Evolutionary conservation across 1,140 invertebrate species (phyloP), one percentile per base, ranked within the genome.

Genomic region (Temnothorax curvispinosus): DNA sequence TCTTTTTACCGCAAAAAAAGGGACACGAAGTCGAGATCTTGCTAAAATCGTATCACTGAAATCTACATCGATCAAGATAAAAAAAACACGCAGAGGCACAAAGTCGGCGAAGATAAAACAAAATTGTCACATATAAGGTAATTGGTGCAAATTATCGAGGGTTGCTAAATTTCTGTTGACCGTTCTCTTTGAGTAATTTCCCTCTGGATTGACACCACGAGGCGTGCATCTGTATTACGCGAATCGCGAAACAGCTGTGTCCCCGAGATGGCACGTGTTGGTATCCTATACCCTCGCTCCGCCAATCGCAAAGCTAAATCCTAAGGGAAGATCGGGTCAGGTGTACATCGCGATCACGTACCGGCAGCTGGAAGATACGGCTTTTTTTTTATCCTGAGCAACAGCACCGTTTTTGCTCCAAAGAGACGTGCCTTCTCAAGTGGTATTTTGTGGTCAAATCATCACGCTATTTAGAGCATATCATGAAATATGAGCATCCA

Each of bases 221-320:
- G 8, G 15, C 13, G 62, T 86, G 87, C 90, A 87, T 91, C 89
- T 86, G 74, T 90, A 67, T 65, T 88, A 91, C 90, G 88, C 78
- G 91, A 85, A 84, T 62, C 76, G 50, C 76, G 77, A 44, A 69
- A 87, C 86, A 86, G 90, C 90, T 93, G 92, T 89, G 88, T 75
- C 54, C 38, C 50, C 67, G 35, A 41, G 38, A 65, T 67, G 87
- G 91, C 92, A 93, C 92, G 92, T 78, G 92, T 87, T 77, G 62
- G 15, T 85, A 62, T 88, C 58, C 65, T 72, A 44, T 74, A 85
- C 41, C 85, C 35, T 81, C 88, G 74, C 77, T 90, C 87, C 80
- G 74, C 77, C 88, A 88, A 91, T 90, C 86, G 85, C 76, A n/a
- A 65, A 35, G 52, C 44, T 58, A 92, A 93, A 91, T 92, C 89